Evolutionary conservation across 2,888 invertebrate species (phyloP).

Genomic region (Cetonia aurata): DNA sequence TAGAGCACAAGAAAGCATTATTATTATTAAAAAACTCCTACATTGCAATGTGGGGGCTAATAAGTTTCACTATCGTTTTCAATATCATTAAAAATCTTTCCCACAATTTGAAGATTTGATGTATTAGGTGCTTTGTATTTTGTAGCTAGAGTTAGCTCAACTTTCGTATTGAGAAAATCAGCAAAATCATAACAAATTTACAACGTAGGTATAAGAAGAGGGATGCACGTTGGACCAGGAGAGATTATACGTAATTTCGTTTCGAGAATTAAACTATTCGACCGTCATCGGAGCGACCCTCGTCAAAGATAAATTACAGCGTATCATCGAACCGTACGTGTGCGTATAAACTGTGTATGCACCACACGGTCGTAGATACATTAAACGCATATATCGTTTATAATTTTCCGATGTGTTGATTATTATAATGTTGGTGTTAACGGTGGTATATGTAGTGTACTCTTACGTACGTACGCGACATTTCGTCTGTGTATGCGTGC

Average conservation of each 20-base stretch:
- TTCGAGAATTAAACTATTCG: conserved; percentile 17
- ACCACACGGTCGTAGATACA: conserved; percentile 13
- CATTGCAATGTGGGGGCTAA: no score
- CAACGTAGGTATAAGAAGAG: neutral
- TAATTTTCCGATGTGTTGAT: conserved; percentile 40
- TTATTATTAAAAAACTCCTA: no score
- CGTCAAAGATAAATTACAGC: conserved; percentile 33
- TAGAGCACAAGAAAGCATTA: no score
- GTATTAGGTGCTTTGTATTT: neutral
- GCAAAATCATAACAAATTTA: conserved; percentile 6
- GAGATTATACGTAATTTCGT: conserved; percentile 24
- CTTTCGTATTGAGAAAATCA: conserved; percentile 2
- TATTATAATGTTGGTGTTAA: conserved; percentile 20
- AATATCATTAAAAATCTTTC: no score
- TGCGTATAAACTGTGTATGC: conserved; percentile 1
- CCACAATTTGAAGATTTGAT: no score
- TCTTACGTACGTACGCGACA: conserved; percentile 16
- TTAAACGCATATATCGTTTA: conserved; percentile 37
- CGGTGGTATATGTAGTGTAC: neutral
- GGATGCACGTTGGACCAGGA: conserved; percentile 4
- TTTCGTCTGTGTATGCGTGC: conserved; percentile 5
- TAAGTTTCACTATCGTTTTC: no score
- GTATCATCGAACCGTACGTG: conserved; percentile 15
- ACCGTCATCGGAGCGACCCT: conserved; percentile 27
- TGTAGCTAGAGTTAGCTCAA: neutral